These are phyloP conservation scores for Macaca mulatta DNA, from an alignment of 2,113 vertebrate genomes.

Conservation along the genomic window DNA sequence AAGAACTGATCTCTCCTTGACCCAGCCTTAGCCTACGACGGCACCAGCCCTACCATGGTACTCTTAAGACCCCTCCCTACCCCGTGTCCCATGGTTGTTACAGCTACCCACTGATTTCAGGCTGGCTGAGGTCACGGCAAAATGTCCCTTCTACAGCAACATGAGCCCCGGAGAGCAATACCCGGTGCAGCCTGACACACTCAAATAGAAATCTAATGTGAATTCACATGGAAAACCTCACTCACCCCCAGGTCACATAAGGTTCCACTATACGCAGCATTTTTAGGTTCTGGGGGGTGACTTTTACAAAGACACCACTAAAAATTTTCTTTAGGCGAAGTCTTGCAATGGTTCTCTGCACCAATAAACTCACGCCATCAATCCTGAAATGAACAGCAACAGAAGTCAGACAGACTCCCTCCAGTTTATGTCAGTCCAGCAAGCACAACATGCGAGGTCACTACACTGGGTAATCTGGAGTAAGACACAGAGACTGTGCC, in stretches of 20 bases:
- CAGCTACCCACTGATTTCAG: not conserved
- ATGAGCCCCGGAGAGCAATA: not conserved
- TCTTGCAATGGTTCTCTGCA: conserved; percentile 86
- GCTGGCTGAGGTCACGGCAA: not conserved
- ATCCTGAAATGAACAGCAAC: conserved; percentile 83
- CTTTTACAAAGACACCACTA: conserved; percentile 91
- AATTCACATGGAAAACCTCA: not conserved
- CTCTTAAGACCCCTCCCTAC: not conserved
- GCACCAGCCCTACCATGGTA: not conserved
- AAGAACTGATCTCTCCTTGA: not conserved
- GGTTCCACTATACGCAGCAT: conserved; percentile 92
- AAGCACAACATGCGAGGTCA: not conserved
- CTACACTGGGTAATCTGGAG: not conserved
- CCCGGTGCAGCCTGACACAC: too few species aligned
- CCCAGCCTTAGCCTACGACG: not conserved
- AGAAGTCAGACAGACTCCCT: not conserved
- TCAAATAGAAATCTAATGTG: not conserved
- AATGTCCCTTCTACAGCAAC: not conserved
- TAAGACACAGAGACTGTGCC: not conserved
- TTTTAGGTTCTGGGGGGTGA: conserved; percentile 85
- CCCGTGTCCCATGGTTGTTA: not conserved
- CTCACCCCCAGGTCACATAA: conserved; percentile 97
- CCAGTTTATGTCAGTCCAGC: not conserved
- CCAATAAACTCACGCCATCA: conserved; percentile 88
- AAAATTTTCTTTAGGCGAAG: conserved; percentile 91